These are phyloP conservation scores for Microctenopoma steveboyesi DNA, from an alignment of 2,797 vertebrate species.

Conservation along the genomic window DNA sequence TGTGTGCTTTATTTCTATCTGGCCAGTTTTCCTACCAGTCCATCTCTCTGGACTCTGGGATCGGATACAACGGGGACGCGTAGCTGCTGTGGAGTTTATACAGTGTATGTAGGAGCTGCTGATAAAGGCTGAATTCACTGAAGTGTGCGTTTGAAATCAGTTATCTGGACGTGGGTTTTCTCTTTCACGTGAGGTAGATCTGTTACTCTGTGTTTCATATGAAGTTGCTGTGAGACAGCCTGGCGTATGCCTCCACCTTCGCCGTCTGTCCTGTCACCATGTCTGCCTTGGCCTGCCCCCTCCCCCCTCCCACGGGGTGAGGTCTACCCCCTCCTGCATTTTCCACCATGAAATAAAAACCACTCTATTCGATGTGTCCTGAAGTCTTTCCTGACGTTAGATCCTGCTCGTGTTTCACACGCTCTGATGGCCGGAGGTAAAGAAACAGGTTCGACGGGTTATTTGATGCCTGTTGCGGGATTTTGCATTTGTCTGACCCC, in stretches of 20 bases:
- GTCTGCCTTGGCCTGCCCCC: constrained; percentile 64
- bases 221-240: constrained; percentile 37
- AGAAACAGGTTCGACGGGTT: constrained; percentile 54
- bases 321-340: constrained; percentile 57
- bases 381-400: constrained; percentile 29
- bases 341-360: constrained; percentile 80
- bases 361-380: constrained; percentile 50
- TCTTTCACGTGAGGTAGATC: not conserved
- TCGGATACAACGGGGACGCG: not conserved
- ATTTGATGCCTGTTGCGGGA: constrained; percentile 56
- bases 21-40: constrained; percentile 11
- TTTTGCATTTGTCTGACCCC: constrained; percentile 56
- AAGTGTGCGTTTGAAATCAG: constrained; percentile 28
- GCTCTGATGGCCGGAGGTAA: constrained; percentile 2
- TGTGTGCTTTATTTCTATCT: constrained; percentile 52
- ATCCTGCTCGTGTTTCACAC: constrained; percentile 45
- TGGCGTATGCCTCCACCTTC: constrained; percentile 29
- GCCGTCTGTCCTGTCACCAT: constrained; percentile 50
- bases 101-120: constrained; percentile 41
- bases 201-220: constrained; percentile 35
- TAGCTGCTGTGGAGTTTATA: constrained; percentile 10
- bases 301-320: constrained; percentile 3
- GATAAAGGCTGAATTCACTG: constrained; percentile 35
- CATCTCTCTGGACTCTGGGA: constrained; percentile 10
- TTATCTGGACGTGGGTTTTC: constrained; percentile 12